Base-by-base conservation (phyloP, 2,888 invertebrate species). In the Drosophila niveifrons region DNA sequence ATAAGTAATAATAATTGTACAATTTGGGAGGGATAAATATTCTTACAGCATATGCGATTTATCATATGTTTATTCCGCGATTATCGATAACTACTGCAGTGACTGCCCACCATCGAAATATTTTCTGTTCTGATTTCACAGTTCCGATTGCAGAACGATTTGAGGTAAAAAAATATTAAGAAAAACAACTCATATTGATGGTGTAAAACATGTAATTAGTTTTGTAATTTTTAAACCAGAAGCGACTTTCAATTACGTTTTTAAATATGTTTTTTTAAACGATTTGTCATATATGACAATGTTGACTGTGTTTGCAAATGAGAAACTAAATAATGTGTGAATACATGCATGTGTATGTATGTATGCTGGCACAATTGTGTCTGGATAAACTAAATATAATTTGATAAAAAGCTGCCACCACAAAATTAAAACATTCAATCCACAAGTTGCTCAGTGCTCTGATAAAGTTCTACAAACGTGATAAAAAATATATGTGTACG, bases 191-290 rank as follows among this genome's bases (percentile, higher is more conserved):
- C 29, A 34, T 31, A 56, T 72, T 46, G 44, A 48, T 17, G 15
- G 52, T 56, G 52, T 61, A 46, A 52, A 58, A 76, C 10, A 71
- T 56, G 47, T 57, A 77, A 72, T 74, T 77, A 63, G 57, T 72
- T 58, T 58, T 70, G 63, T 64, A 55, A 52, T 52, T 65, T 18
- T 48, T 44, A 43, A 58, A 63, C 28, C 6, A 53, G 36, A 58
- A 31, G 34, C 51, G 17, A 34, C 31, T 23, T 34, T 18, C 15
- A 28, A 50, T 71, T 39, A 31, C 23, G 36, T 15, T 62, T 57
- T 39, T 29, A 31, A 39, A 50, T 31, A 17, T 10, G 6, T 39
- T 56, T 48, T 13, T 44, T 13, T 53, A 9, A 51, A 69, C 23
- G 17, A 18, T 10, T 39, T 31, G 31, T 36, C 34, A 9, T 17